A percentile compares a stretch with the other conserved stretches of the same genome.
Evolutionary conservation across 2,113 vertebrate genomes (phyloP).

Genomic region (Hepsetus odoe): DNA sequence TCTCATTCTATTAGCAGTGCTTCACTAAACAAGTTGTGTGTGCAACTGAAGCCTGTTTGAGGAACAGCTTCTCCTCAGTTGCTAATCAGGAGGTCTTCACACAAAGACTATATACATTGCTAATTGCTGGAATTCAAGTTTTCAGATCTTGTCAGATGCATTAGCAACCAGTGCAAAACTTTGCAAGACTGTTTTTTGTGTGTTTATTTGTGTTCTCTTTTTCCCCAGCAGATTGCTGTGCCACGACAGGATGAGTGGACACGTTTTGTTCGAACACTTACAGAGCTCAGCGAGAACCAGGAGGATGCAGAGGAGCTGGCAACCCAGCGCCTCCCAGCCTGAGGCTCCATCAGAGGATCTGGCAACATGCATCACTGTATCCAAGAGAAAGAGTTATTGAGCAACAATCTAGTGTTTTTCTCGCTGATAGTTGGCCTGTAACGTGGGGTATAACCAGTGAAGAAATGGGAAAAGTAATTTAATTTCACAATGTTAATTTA

Average conservation of each 20-base stretch:
- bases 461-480: not conserved
- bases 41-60: too few species aligned
- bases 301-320: conserved; percentile 95
- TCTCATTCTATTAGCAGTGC: too few species aligned
- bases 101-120: too few species aligned
- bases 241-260: conserved; percentile 95
- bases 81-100: too few species aligned
- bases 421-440: not conserved
- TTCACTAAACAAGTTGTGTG: too few species aligned
- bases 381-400: not conserved
- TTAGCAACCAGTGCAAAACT: too few species aligned
- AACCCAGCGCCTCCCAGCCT: conserved; percentile 77
- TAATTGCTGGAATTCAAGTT: too few species aligned
- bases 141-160: too few species aligned
- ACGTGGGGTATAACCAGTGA: too few species aligned
- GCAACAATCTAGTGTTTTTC: conserved; percentile 32
- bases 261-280: conserved; percentile 90
- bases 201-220: not conserved
- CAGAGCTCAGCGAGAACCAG: conserved; percentile 93
- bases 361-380: not conserved
- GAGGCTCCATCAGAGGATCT: conserved; percentile 26
- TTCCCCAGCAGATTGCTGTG: conserved; percentile 90
- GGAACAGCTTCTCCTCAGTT: too few species aligned
- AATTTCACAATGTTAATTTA: not conserved
- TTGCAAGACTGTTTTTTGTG: too few species aligned